Evolutionary conservation across 2,113 vertebrate genomes (phyloP), one percentile per base, ranked within the genome.

Genomic region (Symphodus melops): DNA sequence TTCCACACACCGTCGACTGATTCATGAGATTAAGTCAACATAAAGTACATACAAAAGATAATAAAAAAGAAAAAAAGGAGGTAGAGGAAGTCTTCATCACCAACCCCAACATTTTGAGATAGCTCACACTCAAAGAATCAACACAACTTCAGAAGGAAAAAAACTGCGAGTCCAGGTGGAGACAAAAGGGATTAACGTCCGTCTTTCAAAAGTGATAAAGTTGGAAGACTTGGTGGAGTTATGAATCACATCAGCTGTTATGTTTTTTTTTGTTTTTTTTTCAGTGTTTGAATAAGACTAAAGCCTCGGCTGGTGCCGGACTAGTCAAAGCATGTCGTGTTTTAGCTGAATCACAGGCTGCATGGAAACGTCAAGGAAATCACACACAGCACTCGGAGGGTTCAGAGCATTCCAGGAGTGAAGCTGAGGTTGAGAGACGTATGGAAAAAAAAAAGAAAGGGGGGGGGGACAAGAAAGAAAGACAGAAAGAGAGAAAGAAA

Each of bases 241-340:
- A 69, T 70, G 72, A 82, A 85, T 84, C 71, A 72, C 79, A 77
- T 85, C 72, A 66, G 61, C 60, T 77, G 71, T 62, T 61, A 5
- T 85, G 21, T 77, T 67, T 74, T 72, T 39, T 20, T 75, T 52
- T 68, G 56, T 55, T 44, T 4, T 33, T 62, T 55, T 33, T 3
- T 21, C 12, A 28, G 82, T 84, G 83, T 92, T 90, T 90, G 81
- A 85, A 91, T 81, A 88, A 77, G 84, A 81, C 76, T 81, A 77
- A 84, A 73, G 67, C 87, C 88, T 53, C 33, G 63, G 76, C 87
- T 60, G 81, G 73, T 70, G 83, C 79, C 79, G 20, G 87, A 92
- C 91, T 85, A 90, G 91, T 92, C 91, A 87, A 90, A 87, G 90
- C 91, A 91, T 83, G 87, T 91, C 78, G 82, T 53, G 74, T 83